Conservation (phyloP, 2,888 invertebrate genomes). For the Lomographa bimaculata region DNA sequence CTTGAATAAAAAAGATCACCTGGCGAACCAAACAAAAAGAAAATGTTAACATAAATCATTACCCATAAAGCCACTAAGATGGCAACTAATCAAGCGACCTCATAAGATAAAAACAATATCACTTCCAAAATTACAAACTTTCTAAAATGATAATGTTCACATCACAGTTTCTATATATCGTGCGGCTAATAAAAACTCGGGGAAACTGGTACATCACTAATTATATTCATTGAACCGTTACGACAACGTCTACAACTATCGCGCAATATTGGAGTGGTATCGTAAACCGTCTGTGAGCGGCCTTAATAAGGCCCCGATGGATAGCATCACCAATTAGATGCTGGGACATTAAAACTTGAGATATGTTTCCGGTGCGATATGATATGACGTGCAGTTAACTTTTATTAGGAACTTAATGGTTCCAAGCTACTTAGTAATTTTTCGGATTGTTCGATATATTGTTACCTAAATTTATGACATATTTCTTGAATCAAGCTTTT, state of each 20-base stretch:
- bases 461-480: no score
- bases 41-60: constrained; percentile 19
- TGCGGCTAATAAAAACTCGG: constrained; percentile 35
- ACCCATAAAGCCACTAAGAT: constrained; percentile 17
- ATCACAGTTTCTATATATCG: constrained; percentile 31
- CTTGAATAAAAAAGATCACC: no score
- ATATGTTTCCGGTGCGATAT: constrained; percentile 72
- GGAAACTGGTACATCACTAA: constrained; percentile 51
- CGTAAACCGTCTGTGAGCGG: constrained; percentile 30
- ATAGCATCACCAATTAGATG: constrained; percentile 54
- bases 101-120: constrained; percentile 36
- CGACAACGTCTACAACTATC: constrained; percentile 37
- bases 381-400: constrained; percentile 39
- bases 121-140: constrained; percentile 35
- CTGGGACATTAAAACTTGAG: constrained; percentile 56
- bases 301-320: constrained; percentile 35
- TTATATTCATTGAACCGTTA: constrained; percentile 49
- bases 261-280: constrained; percentile 41
- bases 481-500: no score
- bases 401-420: constrained; percentile 36
- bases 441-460: constrained; percentile 28
- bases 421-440: constrained; percentile 23
- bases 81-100: constrained; percentile 27
- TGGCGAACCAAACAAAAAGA: constrained; percentile 5
- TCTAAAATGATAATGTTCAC: constrained; percentile 38